Conservation (phyloP, 2,113 vertebrate species). For the Fulmarus glacialis region DNA sequence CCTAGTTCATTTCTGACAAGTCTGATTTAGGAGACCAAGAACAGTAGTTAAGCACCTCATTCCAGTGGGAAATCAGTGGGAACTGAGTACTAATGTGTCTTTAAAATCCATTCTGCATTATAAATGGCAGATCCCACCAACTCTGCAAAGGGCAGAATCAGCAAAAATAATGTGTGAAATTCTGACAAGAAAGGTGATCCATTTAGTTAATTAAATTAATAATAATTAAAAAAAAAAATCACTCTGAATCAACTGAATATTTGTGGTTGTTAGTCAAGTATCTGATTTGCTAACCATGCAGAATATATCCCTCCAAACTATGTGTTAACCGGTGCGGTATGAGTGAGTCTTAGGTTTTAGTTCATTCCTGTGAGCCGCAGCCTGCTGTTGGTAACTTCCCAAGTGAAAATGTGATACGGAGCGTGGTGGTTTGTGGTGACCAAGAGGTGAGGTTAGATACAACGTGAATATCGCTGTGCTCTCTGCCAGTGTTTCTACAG, state of each 20-base stretch:
- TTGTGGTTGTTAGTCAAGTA: background rate
- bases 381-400: background rate
- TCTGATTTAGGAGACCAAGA: background rate
- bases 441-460: background rate
- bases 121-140: background rate
- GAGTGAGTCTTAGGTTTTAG: background rate
- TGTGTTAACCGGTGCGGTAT: accelerated
- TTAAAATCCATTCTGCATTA: background rate
- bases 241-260: background rate
- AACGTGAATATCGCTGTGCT: accelerated
- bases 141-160: background rate
- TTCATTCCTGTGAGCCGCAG: background rate
- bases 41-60: background rate
- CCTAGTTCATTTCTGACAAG: background rate
- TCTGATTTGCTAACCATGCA: background rate
- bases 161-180: background rate
- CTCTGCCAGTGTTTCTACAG: background rate
- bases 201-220: background rate
- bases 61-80: background rate
- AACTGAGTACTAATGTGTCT: background rate
- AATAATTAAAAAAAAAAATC: background rate
- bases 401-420: accelerated
- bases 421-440: background rate
- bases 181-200: background rate
- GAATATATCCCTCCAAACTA: background rate